These are phyloP conservation scores for Xiphophorus couchianus DNA, from an alignment of 2,113 vertebrate species.

Conservation along the genomic window DNA sequence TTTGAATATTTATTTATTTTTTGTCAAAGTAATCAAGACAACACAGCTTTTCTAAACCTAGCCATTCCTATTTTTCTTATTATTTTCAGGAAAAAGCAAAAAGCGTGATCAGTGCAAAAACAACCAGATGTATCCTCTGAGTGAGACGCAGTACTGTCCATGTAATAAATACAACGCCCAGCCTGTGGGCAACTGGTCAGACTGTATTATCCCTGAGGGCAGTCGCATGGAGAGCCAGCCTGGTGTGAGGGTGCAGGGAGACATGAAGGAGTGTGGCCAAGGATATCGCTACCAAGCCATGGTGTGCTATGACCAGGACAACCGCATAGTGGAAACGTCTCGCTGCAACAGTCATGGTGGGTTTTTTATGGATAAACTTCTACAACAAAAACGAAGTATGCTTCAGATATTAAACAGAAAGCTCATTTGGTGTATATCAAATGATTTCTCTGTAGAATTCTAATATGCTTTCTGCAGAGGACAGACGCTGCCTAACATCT, in stretches of 20 bases:
- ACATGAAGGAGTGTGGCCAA: slow-evolving; percentile 94
- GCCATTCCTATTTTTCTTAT: neutral
- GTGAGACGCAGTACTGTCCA: slow-evolving; percentile 94
- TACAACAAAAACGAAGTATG: neutral
- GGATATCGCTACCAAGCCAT: slow-evolving; percentile 96
- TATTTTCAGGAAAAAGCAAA: slow-evolving; percentile 91
- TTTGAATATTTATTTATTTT: too few relatives aligned
- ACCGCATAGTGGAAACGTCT: slow-evolving; percentile 90
- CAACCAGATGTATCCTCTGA: slow-evolving; percentile 89
- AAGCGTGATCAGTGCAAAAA: slow-evolving; percentile 96
- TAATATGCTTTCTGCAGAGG: neutral
- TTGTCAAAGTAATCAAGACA: too few relatives aligned
- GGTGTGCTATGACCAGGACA: slow-evolving; percentile 96
- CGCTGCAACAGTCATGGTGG: slow-evolving; percentile 97
- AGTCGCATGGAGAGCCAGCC: slow-evolving; percentile 83
- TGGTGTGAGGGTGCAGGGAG: slow-evolving; percentile 91
- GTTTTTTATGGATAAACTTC: neutral
- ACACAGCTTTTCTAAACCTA: neutral
- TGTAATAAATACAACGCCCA: slow-evolving; percentile 97
- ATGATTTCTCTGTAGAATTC: too few relatives aligned
- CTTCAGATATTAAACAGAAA: neutral
- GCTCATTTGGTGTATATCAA: neutral
- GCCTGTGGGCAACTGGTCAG: slow-evolving; percentile 97
- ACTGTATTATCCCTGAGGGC: slow-evolving; percentile 93
- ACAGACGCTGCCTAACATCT: neutral